phyloP scores from a whole-genome alignment of 2,888 invertebrate genomes.

The Metopia argyrocephala region DNA sequence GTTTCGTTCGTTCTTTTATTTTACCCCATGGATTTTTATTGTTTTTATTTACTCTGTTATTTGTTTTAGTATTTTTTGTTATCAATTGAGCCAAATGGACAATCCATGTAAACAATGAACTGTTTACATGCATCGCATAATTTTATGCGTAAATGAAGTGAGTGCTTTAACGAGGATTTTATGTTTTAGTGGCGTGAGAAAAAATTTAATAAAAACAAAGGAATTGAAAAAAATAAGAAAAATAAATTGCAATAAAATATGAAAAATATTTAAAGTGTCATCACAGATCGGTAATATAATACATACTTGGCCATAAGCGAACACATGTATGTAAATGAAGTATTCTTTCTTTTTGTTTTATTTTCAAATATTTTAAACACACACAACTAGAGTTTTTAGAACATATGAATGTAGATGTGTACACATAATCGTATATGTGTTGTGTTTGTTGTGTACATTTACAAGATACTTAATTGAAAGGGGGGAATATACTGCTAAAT shows the following conservation, averaged over 20 bases:
- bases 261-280: background rate
- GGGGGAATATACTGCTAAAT: background rate
- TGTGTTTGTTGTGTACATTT: background rate
- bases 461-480: background rate
- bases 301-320: background rate
- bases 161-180: conserved; percentile 1
- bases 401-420: background rate
- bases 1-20: background rate
- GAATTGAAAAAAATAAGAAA: background rate
- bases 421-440: too few relatives aligned
- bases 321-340: background rate
- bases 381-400: too few relatives aligned
- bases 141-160: conserved; percentile 39
- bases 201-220: background rate
- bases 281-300: background rate
- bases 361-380: background rate
- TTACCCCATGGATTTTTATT: background rate
- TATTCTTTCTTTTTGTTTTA: too few relatives aligned
- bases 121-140: conserved; percentile 28
- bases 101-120: conserved; percentile 31
- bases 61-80: conserved; percentile 12
- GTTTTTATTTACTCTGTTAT: conserved; percentile 4
- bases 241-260: background rate
- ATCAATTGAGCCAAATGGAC: conserved; percentile 4
- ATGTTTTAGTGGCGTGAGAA: background rate